Base-by-base conservation (phyloP, 2,113 vertebrate species). In the Balaenoptera acutorostrata region DNA sequence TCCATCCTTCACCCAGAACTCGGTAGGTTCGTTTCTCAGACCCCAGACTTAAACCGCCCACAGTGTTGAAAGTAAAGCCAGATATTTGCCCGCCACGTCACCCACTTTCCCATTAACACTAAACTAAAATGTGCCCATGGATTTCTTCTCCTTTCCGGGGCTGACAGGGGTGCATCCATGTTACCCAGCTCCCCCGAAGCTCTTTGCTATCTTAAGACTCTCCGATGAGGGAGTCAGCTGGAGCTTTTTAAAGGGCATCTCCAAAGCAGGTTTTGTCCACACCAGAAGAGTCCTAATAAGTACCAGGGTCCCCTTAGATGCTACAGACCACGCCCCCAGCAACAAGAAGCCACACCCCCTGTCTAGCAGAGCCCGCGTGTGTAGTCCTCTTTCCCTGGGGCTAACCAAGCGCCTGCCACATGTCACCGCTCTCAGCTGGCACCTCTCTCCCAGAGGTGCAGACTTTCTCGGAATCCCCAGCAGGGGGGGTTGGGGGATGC, bases 371-470 rank as follows among this genome's bases (percentile, higher is more conserved):
- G 55, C 21, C 12, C 44, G 23, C 8, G 4, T 10, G 46, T 18
- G 61, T 88, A 68, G 87, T 33, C 77, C 49, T 59, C 77, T 85
- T 71, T 91, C 44, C 55, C 86, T 72, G 72, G 46, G 44, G 72
- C 88, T 94, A 89, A 97, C 57, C 18, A 46, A 96, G 88, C 64
- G 31, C 94, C 71, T 69, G 97, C 95, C 98, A 97, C 95, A 97
- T 55, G 86, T 94, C 95, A 95, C 82, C 91, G 68, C 85, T 66
- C 59, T 96, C 72, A 72, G 55, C 71, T 78, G 96, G 95, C 88
- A 87, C 68, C 64, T 94, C 66, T 98, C 39, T 39, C 68, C 57
- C 29, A 64, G 88, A 92, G 68, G 69, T 81, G 4, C 96, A 89
- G 83, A 86, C 88, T 91, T 97, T 95, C 95, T 97, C 23, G 8